Percentiles rank a stretch among this genome's conserved stretches.
phyloP scores from a whole-genome alignment of 1,140 invertebrate species.

The Penaeus japonicus region DNA sequence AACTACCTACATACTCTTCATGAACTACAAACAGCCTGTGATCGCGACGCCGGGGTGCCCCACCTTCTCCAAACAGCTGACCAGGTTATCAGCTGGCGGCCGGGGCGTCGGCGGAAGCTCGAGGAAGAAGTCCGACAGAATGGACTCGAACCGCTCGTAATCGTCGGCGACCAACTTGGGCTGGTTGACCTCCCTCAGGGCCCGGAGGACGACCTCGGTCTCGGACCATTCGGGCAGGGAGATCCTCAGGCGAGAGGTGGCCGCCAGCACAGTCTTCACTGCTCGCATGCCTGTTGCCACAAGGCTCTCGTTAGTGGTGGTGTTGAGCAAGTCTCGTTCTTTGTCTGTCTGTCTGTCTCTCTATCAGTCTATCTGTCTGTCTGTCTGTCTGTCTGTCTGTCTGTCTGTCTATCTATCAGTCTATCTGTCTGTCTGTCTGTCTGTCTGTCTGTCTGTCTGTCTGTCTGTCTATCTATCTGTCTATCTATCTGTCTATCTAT shows the following conservation, averaged over 20 bases:
- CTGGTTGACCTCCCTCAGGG: constrained; percentile 86
- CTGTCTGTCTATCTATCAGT: no score
- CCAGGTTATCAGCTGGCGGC: constrained; percentile 18
- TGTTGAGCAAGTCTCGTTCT: no score
- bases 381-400: no score
- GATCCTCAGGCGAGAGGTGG: constrained; percentile 85
- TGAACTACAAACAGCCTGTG: no score
- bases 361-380: no score
- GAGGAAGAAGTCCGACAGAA: constrained; percentile 86
- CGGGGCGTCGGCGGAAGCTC: constrained; percentile 53
- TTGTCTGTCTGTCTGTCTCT: no score
- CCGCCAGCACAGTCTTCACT: constrained; percentile 83
- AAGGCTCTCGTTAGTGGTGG: neutral
- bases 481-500: no score
- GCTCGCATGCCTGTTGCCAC: constrained; percentile 61
- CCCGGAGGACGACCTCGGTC: constrained; percentile 71
- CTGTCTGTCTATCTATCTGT: no score
- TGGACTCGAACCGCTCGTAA: constrained; percentile 87
- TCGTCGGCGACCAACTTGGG: constrained; percentile 83
- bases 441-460: no score
- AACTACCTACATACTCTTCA: no score
- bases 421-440: no score
- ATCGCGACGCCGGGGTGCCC: constrained; percentile 59
- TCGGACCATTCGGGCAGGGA: constrained; percentile 81
- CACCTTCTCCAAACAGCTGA: constrained; percentile 73